Evolutionary conservation across 2,797 vertebrate genomes (phyloP).

Genomic region (Tenualosa ilisha): DNA sequence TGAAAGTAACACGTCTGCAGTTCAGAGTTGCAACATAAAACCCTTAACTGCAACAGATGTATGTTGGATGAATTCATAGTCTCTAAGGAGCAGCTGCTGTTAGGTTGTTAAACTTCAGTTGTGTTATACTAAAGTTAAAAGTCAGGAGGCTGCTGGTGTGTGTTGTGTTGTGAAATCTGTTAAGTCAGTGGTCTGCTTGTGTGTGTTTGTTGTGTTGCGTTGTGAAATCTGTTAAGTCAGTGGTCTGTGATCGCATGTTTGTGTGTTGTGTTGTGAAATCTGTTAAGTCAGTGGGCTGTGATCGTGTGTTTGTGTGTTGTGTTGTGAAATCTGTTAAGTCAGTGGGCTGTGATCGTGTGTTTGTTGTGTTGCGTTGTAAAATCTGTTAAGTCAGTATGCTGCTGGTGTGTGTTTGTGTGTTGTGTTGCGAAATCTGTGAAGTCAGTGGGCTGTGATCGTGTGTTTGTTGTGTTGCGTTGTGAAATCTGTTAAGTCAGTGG

Average conservation of each 20-base stretch:
- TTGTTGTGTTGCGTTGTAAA: background rate
- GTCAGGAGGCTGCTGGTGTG: background rate
- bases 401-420: background rate
- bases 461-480: background rate
- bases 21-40: background rate
- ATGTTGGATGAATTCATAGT: background rate
- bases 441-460: background rate
- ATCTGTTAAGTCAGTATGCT: background rate
- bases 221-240: background rate
- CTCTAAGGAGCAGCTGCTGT: background rate
- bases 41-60: background rate
- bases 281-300: background rate
- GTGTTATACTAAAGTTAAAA: background rate
- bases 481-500: background rate
- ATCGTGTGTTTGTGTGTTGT: background rate
- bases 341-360: no score
- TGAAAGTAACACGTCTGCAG: background rate
- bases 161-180: background rate
- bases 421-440: background rate
- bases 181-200: background rate
- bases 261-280: no score
- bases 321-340: no score
- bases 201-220: background rate
- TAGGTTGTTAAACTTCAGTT: background rate
- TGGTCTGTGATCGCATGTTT: no score